These are phyloP conservation scores for Chymomyza fuscimana DNA, from an alignment of 2,888 invertebrate genomes.

Conservation along the genomic window DNA sequence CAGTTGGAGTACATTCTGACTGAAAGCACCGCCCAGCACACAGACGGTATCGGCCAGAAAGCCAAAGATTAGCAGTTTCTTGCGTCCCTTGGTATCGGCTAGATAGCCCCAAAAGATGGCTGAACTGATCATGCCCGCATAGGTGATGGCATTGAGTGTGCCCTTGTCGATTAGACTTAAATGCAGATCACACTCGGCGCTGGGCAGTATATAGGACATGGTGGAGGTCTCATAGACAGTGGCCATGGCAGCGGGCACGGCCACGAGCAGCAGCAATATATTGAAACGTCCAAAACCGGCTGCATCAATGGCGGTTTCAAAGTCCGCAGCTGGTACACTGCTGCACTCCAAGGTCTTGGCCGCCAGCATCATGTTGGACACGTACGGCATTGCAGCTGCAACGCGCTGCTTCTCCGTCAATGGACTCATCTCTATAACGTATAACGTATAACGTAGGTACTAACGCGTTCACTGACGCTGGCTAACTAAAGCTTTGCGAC, in stretches of 20 bases:
- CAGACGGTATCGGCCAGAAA: conserved; percentile 83
- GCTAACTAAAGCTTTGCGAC: conserved; percentile 45
- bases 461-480: conserved; percentile 21
- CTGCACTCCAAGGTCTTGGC: background rate
- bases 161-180: conserved; percentile 86
- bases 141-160: conserved; percentile 85
- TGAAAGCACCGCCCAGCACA: conserved; percentile 83
- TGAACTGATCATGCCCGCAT: conserved; percentile 83
- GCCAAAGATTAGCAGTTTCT: conserved; percentile 84
- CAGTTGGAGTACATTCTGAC: conserved; percentile 84
- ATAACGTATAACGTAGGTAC: background rate
- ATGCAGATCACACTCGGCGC: conserved; percentile 86
- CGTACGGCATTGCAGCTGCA: conserved; percentile 16
- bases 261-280: conserved; percentile 82
- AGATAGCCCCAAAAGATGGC: conserved; percentile 89
- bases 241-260: conserved; percentile 84
- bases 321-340: conserved; percentile 80
- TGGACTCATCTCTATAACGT: background rate
- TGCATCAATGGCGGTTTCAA: conserved; percentile 85
- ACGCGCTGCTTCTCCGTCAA: background rate
- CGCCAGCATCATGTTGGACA: background rate
- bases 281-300: conserved; percentile 88
- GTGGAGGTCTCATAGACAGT: conserved; percentile 86
- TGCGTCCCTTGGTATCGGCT: conserved; percentile 86
- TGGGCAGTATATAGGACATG: conserved; percentile 86